Conservation (phyloP, 2,113 vertebrate species). For the Cynoglossus semilaevis region DNA sequence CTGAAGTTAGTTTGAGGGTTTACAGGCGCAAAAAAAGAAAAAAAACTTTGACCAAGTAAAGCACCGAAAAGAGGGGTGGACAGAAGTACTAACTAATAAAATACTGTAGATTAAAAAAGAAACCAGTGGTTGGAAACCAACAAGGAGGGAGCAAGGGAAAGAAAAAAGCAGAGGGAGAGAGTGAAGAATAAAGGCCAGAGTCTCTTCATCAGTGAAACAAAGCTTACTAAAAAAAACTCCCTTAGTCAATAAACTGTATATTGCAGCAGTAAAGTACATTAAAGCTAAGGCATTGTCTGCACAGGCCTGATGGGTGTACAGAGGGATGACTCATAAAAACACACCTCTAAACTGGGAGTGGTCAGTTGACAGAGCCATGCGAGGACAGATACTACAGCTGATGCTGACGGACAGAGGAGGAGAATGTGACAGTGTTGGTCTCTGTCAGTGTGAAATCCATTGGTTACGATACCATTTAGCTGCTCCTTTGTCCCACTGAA, state of each 20-base stretch:
- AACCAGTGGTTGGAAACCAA: too few relatives aligned
- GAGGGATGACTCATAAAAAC: slow-evolving; percentile 50
- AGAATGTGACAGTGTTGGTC: slow-evolving; percentile 43
- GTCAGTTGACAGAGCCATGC: slow-evolving; percentile 41
- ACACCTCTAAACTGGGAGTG: slow-evolving; percentile 44
- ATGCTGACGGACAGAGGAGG: slow-evolving; percentile 25
- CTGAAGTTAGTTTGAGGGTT: too few relatives aligned
- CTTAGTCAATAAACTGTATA: slow-evolving; percentile 4
- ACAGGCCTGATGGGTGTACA: slow-evolving; percentile 17
- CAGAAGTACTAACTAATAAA: too few relatives aligned
- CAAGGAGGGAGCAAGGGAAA: slow-evolving; percentile 11
- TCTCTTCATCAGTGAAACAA: slow-evolving; percentile 37
- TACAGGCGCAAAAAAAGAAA: too few relatives aligned
- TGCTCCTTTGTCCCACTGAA: slow-evolving; percentile 64
- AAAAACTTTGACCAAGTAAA: too few relatives aligned
- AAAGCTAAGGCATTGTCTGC: slow-evolving; percentile 30
- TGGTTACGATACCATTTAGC: slow-evolving; percentile 61
- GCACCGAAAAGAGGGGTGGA: too few relatives aligned
- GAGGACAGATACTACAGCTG: slow-evolving; percentile 34
- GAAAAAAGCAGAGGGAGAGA: slow-evolving; percentile 37
- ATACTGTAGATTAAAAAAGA: too few relatives aligned
- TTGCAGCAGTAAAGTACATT: slow-evolving; percentile 6
- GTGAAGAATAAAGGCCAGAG: slow-evolving; percentile 35
- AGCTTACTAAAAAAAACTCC: slow-evolving; percentile 26
- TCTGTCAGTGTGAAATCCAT: slow-evolving; percentile 56